Conservation (phyloP, 2,113 vertebrate genomes). For the Larimichthys polyactis region DNA sequence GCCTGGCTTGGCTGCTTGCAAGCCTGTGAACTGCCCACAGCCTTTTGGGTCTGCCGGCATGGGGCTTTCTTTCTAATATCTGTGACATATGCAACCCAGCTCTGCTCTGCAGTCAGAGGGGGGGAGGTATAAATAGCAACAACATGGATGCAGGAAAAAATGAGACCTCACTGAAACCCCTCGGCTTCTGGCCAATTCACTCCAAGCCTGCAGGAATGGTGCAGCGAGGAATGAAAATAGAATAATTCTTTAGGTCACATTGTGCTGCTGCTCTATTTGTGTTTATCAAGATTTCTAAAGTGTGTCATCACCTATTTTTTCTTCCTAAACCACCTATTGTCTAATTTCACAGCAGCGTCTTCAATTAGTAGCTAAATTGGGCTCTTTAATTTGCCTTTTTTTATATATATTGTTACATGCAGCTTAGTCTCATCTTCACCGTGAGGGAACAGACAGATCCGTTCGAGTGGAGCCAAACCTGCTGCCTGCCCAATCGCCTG, state of each 20-base stretch:
- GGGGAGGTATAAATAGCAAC: slow-evolving; percentile 75
- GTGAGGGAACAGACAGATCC: slow-evolving; percentile 46
- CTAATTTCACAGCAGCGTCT: slow-evolving; percentile 40
- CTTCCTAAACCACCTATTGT: slow-evolving; percentile 29
- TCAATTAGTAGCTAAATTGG: slow-evolving; percentile 40
- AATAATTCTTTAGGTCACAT: neutral
- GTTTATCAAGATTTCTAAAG: slow-evolving; percentile 45
- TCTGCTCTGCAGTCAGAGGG: slow-evolving; percentile 57
- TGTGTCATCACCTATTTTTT: slow-evolving; percentile 49
- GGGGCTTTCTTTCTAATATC: slow-evolving; percentile 64
- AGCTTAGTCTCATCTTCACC: slow-evolving; percentile 44
- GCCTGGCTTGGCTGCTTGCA: slow-evolving; percentile 57
- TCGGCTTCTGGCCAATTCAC: slow-evolving; percentile 17
- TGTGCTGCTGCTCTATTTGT: slow-evolving; percentile 20
- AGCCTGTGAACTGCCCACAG: slow-evolving; percentile 62
- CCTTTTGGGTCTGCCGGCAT: slow-evolving; percentile 58
- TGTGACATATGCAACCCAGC: slow-evolving; percentile 71
- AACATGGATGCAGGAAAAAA: slow-evolving; percentile 51
- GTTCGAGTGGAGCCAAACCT: slow-evolving; percentile 71
- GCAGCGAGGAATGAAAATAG: slow-evolving; percentile 1
- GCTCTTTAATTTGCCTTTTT: slow-evolving; percentile 42
- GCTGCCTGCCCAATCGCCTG: slow-evolving; percentile 61
- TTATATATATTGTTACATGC: slow-evolving; percentile 28
- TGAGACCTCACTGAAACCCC: slow-evolving; percentile 52
- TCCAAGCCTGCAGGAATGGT: slow-evolving; percentile 13